A percentile compares a stretch with the other conserved stretches of the same genome.
These are phyloP conservation scores for fruit fly (Drosophila melanogaster) DNA, from an alignment of 1,140 invertebrate genomes.

Conservation along the genomic window Release_6_plus_ISO1_MT NT_037436.4:12904001-12904500, in stretches of 20 bases:
- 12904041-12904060: constrained; percentile 5
- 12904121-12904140: constrained; percentile 65
- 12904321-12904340: neutral
- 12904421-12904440: constrained; percentile 35
- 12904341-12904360: constrained; percentile 7
- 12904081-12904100: constrained; percentile 45
- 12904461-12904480: constrained; percentile 59
- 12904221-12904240: constrained; percentile 46
- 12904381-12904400: constrained; percentile 1
- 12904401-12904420: constrained; percentile 60
- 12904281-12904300: constrained; percentile 20
- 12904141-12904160: constrained; percentile 64
- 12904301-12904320: neutral
- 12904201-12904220: constrained; percentile 25
- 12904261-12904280: constrained; percentile 51
- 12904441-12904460: constrained; percentile 55
- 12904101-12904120: constrained; percentile 35
- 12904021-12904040: neutral
- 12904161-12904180: constrained; percentile 59
- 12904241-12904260: constrained; percentile 33
- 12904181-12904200: constrained; percentile 61
- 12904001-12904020: neutral
- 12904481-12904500: constrained; percentile 43
- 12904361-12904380: neutral
- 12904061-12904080: constrained; percentile 36